Base-by-base conservation (phyloP, 30 jellyfish, hydroid and myxozoan genomes). In the Turritopsis rubra region DNA sequence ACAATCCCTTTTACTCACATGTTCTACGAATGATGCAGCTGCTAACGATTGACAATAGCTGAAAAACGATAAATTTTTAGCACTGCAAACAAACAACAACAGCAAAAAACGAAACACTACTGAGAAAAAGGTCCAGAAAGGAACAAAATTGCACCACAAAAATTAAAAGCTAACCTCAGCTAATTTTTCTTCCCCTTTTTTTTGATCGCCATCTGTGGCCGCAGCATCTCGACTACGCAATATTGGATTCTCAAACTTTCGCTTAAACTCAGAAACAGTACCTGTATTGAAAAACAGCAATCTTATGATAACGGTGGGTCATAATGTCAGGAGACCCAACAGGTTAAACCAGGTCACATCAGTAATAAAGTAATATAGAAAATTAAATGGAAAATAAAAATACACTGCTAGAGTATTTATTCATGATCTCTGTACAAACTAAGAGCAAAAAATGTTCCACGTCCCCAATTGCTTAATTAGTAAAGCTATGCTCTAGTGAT, bases 1-100 rank as follows among this genome's bases (percentile, higher is more conserved):
- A 53, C 3, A 54, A 17, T 29, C 8, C 21, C 52, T 1, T 0
- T 0, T 16, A 88, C 97, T 87, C 88, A 95, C 99, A 90, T 0
- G 99, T 95, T 75, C 99, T 80, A n/a, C 99, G 84, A n/a, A 95
- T 95, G 85, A 95, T 89, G 52, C 99, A 95, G 66, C 84, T 89
- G 90, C 96, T 95, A 21, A 95, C 99, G 52, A 95, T 90, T 28
- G 97, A 85, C 31, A 95, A 83, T n/a, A 95, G 96, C 99, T 95
- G 87, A 71, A 87, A 89, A 66, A 65, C 54, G 60, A 53, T 30
- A 17, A 52, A 74, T n/a, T n/a, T n/a, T n/a, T n/a, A n/a, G n/a
- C n/a, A n/a, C n/a, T n/a, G n/a, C n/a, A n/a, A n/a, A n/a, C n/a
- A n/a, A n/a, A n/a, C n/a, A n/a, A n/a, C n/a, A n/a, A n/a, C n/a